Evolutionary conservation across 2,113 vertebrate species (phyloP), one percentile per base, ranked within the genome.

Genomic region (Clinocottus analis): DNA sequence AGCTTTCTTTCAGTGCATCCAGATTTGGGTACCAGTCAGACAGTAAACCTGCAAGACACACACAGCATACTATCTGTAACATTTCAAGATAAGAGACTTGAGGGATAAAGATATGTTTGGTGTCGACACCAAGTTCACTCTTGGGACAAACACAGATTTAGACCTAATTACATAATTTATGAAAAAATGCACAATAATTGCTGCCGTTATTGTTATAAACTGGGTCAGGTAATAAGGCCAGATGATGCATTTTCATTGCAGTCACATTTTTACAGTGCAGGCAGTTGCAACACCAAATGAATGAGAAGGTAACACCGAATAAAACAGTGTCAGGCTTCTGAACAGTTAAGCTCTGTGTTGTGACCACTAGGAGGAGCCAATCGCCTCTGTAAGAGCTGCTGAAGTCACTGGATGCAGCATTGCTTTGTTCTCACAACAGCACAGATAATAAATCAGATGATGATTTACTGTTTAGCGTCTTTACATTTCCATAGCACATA

Each of bases 1-100:
- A 97, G 93, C 96, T 97, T 95, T 97, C 96, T 93, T 97, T 97
- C 86, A 97, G 94, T 90, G 96, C 95, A 89, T 97, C 97, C 90
- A 97, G 93, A 91, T 96, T 97, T 79, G 96, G 96, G 94, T 96
- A 97, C 96, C 96, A 97, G 93, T 97, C 96, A 80, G 92, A 93
- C 71, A 93, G 92, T 77, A 95, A 90, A 89, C 94, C 95, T 95
- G 91, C 63, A 90, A 79, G 72, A 91, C 68, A 85, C 74, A 87
- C 75, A 87, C 59, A 84, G 31, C 74, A 86, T 1, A 60, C 63
- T 74, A 69, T 69, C 69, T 72, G 72, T 84, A 79, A 84, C 73
- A 81, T 74, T 69, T 63, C 41, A 84, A 33, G 1, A 73, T 45
- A 62, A 17, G 23, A 85, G 39, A 84, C 27, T 66, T 60, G 31